Base-by-base conservation (phyloP, 2,888 invertebrate species). In the Andrena hattorfiana region DNA sequence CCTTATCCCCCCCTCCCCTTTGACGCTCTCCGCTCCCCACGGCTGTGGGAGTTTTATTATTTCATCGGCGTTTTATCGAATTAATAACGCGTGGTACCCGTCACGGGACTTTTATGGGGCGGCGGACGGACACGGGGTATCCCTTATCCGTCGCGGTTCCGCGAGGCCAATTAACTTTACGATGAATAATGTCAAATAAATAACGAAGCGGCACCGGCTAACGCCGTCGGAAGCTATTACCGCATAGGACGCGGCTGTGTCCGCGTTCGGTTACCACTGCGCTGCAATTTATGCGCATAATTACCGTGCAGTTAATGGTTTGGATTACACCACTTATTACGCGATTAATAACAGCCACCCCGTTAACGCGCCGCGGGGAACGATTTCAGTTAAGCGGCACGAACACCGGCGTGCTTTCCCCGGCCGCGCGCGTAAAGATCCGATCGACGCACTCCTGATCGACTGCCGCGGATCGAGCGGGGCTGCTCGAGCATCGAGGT, bases 301-400 rank as follows among this genome's bases (percentile, higher is more conserved):
- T 80, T 77, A 80, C 66, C 51, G 60, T 49, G 42, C 70, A 60
- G 77, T 56, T 80, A 80, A 77, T 80, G 79, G 79, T 70, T 70
- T 64, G 70, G 77, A 70, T 80, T 80, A 77, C 77, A 80, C 77
- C 70, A 80, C 79, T 80, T 80, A 80, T 80, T 77, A 70, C 77
- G 30, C 79, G 69, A 80, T 80, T 80, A 80, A 80, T 80, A 80
- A 80, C 66, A 48, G 23, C 51, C 64, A 59, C 59, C 51, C 64
- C 56, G 77, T 77, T 80, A 80, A 42, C 63, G 51, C 49, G 70
- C 64, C 69, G 30, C 69, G 30, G 64, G 66, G 23, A 66, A 70
- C 56, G 77, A 60, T 70, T 77, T 60, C 49, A 66, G 67, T 42
- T 28, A 48, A 56, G 3, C 68, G 20, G 16, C 56, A 16, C 13